Base-by-base conservation (phyloP, 2,888 invertebrate species). In the Parnassius smintheus region DNA sequence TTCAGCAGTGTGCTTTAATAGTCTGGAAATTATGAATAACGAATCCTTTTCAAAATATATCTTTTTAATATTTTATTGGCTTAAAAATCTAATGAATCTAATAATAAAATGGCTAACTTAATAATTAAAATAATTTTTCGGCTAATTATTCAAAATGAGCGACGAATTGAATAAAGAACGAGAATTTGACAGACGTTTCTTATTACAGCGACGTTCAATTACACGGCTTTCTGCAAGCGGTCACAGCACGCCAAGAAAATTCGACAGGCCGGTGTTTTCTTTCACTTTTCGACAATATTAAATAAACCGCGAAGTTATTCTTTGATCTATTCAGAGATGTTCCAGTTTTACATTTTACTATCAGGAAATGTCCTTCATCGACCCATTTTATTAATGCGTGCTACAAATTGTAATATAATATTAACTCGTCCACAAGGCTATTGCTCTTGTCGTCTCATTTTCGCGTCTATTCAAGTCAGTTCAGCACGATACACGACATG, bases 251-350 rank as follows among this genome's bases (percentile, higher is more conserved):
- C 68, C 70, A 72, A 66, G 69, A 73, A 66, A 69, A 71, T 72
- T 72, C 44, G 73, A 13, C 74, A 73, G 68, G 65, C 59, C 65
- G 67, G 74, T 75, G 74, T 80, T 77, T 80, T 78, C 78, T 80
- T 81, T 77, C 78, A 73, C 71, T 74, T 77, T 72, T 72, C 72
- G 75, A 76, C 74, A 72, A 77, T 75, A 77, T 69, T 78, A 73
- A 76, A 66, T 68, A 64, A 62, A 65, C 65, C 65, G 66, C 68
- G 71, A 59, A 71, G 25, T 18, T 46, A 49, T 70, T 67, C 82
- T 85, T 84, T 85, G 84, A 85, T 83, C 77, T 83, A 75, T 72
- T 71, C 66, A 72, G 71, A 69, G 73, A 74, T 68, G 71, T 71
- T 69, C 70, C 72, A 69, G 69, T 65, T 18, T 18, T 65, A 70